These are phyloP conservation scores for Mellilla xanthometata DNA, from an alignment of 2,888 invertebrate species.

Conservation along the genomic window DNA sequence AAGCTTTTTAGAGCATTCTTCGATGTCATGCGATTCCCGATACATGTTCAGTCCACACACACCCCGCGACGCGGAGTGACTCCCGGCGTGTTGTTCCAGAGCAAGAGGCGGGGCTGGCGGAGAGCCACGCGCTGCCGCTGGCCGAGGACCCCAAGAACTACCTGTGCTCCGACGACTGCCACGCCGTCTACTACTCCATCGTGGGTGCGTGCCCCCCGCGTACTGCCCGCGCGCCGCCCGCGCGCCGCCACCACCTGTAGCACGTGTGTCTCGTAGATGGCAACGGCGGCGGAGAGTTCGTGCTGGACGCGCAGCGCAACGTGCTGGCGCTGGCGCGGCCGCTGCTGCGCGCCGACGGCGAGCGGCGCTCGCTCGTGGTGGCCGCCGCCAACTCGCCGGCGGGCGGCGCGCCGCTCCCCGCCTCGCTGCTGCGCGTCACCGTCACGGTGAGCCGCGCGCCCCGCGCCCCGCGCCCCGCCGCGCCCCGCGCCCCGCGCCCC, in stretches of 20 bases:
- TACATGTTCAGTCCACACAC: too few species aligned
- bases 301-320: constrained; percentile 56
- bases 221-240: too few species aligned
- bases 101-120: constrained; percentile 55
- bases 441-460: constrained; percentile 69
- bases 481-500: too few species aligned
- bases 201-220: constrained; percentile 59
- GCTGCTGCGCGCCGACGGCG: constrained; percentile 68
- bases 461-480: too few species aligned
- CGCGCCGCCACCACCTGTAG: too few species aligned
- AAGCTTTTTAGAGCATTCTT: too few species aligned
- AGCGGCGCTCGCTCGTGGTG: constrained; percentile 63
- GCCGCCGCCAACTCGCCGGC: constrained; percentile 71
- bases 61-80: too few species aligned
- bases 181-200: constrained; percentile 70
- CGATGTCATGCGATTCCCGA: too few species aligned
- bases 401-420: constrained; percentile 39
- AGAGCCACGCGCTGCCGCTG: constrained; percentile 50
- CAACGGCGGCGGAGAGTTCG: constrained; percentile 55
- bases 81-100: constrained; percentile 45
- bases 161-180: constrained; percentile 59
- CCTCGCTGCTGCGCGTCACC: constrained; percentile 61
- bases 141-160: constrained; percentile 76
- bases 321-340: constrained; percentile 51
- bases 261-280: constrained; percentile 46